Evolutionary conservation across 2,113 vertebrate genomes (phyloP).

Genomic region (Trogon melanurus): DNA sequence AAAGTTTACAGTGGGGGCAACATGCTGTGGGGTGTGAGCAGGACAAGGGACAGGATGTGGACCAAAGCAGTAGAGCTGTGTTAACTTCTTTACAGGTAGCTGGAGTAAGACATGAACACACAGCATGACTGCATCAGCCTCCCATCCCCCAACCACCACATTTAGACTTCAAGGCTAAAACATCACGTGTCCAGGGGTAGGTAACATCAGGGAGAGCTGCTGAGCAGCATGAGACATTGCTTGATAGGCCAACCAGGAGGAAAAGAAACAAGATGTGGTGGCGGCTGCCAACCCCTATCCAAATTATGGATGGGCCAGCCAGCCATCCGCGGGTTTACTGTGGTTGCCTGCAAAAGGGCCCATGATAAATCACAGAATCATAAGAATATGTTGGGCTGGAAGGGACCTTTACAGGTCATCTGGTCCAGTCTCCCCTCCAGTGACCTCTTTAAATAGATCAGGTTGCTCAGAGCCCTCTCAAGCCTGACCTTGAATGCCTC

Average conservation of each 20-base stretch:
- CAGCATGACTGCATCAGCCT: neutral
- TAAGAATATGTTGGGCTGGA: too few relatives aligned
- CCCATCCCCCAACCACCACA: neutral
- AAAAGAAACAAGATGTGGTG: neutral
- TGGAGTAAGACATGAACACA: neutral
- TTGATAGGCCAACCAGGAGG: neutral
- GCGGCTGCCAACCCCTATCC: neutral
- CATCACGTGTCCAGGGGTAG: fast-evolving
- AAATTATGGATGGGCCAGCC: neutral
- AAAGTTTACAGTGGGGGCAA: neutral
- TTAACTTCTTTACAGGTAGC: neutral
- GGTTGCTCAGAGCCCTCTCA: too few relatives aligned
- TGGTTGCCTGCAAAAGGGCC: neutral
- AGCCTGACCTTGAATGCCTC: too few relatives aligned
- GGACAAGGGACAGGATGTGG: neutral
- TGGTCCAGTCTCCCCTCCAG: too few relatives aligned
- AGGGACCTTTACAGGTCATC: too few relatives aligned
- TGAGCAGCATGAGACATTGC: neutral
- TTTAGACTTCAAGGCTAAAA: neutral
- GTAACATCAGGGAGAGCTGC: neutral
- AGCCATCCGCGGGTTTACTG: neutral
- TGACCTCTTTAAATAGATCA: too few relatives aligned
- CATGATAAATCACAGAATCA: neutral
- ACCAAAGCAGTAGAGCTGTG: neutral
- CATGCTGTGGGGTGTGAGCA: too few relatives aligned